A percentile compares a stretch with the other conserved stretches of the same genome.
These are phyloP conservation scores for Megalopta genalis DNA, from an alignment of 1,140 invertebrate species.

Conservation along the genomic window DNA sequence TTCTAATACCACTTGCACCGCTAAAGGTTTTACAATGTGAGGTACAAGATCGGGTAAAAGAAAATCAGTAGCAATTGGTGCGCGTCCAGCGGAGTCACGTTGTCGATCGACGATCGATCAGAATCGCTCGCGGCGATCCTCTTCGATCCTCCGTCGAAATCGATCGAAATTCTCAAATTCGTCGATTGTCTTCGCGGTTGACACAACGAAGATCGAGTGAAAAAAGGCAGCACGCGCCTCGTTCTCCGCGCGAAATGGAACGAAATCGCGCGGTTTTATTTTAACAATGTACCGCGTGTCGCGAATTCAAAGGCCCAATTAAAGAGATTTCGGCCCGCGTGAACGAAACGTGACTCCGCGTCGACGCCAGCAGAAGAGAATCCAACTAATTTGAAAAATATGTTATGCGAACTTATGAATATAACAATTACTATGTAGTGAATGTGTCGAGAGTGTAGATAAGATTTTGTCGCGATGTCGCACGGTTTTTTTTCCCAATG, in stretches of 20 bases:
- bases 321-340: too few relatives aligned
- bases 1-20: constrained; percentile 61
- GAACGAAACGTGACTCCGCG: constrained; percentile 25
- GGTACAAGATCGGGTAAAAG: constrained; percentile 46
- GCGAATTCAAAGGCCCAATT: too few relatives aligned
- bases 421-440: constrained; percentile 63
- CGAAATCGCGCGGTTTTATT: too few relatives aligned
- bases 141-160: too few relatives aligned
- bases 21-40: constrained; percentile 56
- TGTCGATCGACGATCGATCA: not conserved
- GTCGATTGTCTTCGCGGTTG: too few relatives aligned
- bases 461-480: constrained; percentile 35
- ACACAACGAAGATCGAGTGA: too few relatives aligned
- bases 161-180: too few relatives aligned
- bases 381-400: constrained; percentile 59
- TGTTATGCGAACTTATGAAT: constrained; percentile 62
- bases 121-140: too few relatives aligned
- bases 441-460: constrained; percentile 64
- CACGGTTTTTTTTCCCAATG: constrained; percentile 12
- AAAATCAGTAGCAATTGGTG: constrained; percentile 49
- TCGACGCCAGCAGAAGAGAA: constrained; percentile 44
- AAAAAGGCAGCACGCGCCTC: too few relatives aligned
- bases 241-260: too few relatives aligned
- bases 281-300: too few relatives aligned
- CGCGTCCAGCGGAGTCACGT: constrained; percentile 17